Base-by-base conservation (phyloP, 2,888 invertebrate species). In the Drosophila neonasuta region DNA sequence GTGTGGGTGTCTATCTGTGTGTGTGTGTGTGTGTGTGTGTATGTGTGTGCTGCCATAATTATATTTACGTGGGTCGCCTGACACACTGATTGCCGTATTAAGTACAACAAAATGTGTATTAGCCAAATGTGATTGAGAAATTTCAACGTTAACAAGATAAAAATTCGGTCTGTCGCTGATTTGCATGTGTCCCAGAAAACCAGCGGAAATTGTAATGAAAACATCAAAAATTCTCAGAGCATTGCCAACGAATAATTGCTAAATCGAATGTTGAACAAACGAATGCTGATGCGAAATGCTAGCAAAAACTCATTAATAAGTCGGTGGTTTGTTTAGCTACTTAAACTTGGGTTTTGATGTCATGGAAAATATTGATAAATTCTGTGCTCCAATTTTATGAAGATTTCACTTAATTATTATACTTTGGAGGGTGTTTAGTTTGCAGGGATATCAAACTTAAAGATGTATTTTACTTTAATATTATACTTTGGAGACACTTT, bases 51-150 rank as follows among this genome's bases (percentile, higher is more conserved):
- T 30, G 36, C 8, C 54, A 59, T 80, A 78, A 80, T 80, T 77
- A 80, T 77, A 75, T 80, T 64, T 69, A 63, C 56, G 60, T 58
- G 54, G 44, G 17, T 69, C 59, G 49, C 15, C 44, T 57, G 46
- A 15, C 45, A 49, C 64, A 73, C 55, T 72, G 86, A 65, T 79
- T 65, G 68, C 13, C 51, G 34, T 32, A 48, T 55, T 48, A 44
- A 20, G 50, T 32, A 41, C 44, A 61, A 32, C 17, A 17, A 17
- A 17, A 48, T 49, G 41, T n/a, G 46, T 44, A 13, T 58, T 57
- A 30, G n/a, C 29, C 42, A 41, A 66, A 63, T 72, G 39, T 72
- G 55, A 74, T 72, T 68, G 63, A 44, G 46, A 57, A 72, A 54
- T 67, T 62, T 52, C n/a, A 48, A 61, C 17, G 61, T 11, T 72